Evolutionary conservation across 2,888 invertebrate genomes (phyloP).

Genomic region (Tetranychus piercei): DNA sequence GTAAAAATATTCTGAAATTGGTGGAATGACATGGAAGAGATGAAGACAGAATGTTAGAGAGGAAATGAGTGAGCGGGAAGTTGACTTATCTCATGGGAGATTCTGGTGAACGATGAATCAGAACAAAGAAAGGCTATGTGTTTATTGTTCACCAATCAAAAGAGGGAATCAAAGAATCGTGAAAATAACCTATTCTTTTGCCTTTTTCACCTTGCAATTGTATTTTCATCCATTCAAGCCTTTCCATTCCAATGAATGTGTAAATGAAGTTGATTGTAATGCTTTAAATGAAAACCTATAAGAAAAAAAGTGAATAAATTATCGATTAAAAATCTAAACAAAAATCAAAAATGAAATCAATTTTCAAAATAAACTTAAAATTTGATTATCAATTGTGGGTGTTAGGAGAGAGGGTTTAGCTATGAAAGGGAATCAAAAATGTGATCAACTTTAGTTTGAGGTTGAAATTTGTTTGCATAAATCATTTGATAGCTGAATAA

Average conservation of each 20-base stretch:
- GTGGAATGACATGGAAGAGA: background rate
- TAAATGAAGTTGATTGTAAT: background rate
- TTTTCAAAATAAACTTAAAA: background rate
- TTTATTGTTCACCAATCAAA: background rate
- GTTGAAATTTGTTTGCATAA: background rate
- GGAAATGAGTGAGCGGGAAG: slow-evolving; percentile 1
- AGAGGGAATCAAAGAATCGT: background rate
- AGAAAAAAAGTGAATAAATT: background rate
- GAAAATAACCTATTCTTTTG: background rate
- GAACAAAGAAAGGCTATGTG: background rate
- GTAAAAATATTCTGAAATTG: background rate
- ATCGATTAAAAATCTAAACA: background rate
- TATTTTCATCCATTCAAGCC: background rate
- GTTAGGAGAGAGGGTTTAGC: too few species aligned
- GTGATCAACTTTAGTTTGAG: background rate
- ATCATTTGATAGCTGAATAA: background rate
- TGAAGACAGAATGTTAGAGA: background rate
- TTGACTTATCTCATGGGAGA: background rate
- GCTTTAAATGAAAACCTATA: background rate
- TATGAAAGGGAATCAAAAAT: background rate
- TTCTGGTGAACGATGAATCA: background rate
- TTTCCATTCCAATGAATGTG: background rate
- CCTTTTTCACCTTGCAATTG: background rate
- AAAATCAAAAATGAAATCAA: background rate
- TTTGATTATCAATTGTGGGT: too few species aligned